A percentile compares a stretch with the other conserved stretches of the same genome.
These are phyloP conservation scores for Platyrinchus mystaceus DNA, from an alignment of 2,797 vertebrate genomes.

Conservation along the genomic window DNA sequence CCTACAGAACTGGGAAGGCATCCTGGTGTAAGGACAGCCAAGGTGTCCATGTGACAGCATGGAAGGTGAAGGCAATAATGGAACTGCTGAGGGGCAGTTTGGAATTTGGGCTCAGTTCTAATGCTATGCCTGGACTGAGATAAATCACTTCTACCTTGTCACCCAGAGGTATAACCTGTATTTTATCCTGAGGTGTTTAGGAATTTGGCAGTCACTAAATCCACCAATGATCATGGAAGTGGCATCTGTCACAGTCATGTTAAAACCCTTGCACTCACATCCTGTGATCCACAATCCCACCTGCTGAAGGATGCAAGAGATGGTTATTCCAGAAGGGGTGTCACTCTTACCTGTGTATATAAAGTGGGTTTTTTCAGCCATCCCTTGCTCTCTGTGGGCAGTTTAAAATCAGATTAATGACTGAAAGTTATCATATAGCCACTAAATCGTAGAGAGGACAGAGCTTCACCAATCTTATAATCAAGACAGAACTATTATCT, in stretches of 20 bases:
- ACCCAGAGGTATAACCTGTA: background rate
- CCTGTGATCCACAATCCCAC: background rate
- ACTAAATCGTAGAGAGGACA: background rate
- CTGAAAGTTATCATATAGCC: background rate
- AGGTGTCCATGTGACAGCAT: background rate
- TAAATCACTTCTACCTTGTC: background rate
- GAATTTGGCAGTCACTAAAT: background rate
- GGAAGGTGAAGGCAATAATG: background rate
- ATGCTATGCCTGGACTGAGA: background rate
- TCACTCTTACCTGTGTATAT: background rate
- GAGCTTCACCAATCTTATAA: background rate
- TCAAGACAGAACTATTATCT: background rate
- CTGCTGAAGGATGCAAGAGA: background rate
- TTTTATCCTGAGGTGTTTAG: background rate
- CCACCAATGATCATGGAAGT: rapidly evolving
- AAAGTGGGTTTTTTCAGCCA: background rate
- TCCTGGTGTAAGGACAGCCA: background rate
- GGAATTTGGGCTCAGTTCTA: background rate
- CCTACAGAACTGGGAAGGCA: background rate
- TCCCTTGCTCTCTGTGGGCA: background rate
- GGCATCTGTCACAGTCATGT: background rate
- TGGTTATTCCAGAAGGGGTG: background rate
- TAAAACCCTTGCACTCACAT: background rate
- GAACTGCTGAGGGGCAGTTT: background rate
- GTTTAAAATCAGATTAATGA: background rate